Percentiles rank a stretch among this genome's conserved stretches.
Evolutionary conservation across 2,113 vertebrate species (phyloP).

Genomic region (Megaceryle torquata): DNA sequence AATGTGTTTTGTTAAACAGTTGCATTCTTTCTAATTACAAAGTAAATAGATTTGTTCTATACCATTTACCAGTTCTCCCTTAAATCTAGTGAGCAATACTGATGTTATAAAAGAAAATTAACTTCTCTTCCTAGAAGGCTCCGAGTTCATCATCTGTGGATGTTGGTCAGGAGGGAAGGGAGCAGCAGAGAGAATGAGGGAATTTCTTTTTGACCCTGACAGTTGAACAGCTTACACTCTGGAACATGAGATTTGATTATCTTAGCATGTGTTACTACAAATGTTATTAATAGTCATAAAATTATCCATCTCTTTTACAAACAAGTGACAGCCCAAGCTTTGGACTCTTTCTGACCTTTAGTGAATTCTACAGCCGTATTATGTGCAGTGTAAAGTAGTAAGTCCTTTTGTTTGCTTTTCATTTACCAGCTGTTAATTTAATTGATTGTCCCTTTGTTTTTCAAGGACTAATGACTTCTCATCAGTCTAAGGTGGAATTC

Average conservation of each 20-base stretch:
- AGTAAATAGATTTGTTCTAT: neutral
- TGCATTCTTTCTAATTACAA: neutral
- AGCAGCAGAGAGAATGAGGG: neutral
- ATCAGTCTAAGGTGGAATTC: neutral
- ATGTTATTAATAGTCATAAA: slow-evolving; percentile 53
- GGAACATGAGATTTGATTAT: slow-evolving; percentile 35
- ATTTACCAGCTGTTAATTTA: slow-evolving; percentile 32
- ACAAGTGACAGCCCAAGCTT: slow-evolving; percentile 5
- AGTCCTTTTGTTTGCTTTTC: slow-evolving; percentile 36
- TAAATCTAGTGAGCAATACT: neutral
- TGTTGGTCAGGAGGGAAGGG: neutral
- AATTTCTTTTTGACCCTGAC: slow-evolving; percentile 14
- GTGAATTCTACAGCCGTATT: neutral
- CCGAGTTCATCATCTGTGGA: slow-evolving; percentile 34
- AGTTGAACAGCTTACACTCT: slow-evolving; percentile 23
- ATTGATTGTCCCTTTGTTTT: slow-evolving; percentile 1
- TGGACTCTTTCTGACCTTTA: slow-evolving; percentile 34
- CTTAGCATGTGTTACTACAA: slow-evolving; percentile 40
- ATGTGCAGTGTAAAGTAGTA: neutral
- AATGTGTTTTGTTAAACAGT: neutral
- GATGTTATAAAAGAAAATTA: slow-evolving; percentile 21
- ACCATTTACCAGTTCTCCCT: neutral
- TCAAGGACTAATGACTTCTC: neutral
- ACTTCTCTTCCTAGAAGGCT: neutral
- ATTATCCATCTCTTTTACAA: slow-evolving; percentile 29